Evolutionary conservation across 2,797 vertebrate genomes (phyloP).

Genomic region (Xenops minutus): DNA sequence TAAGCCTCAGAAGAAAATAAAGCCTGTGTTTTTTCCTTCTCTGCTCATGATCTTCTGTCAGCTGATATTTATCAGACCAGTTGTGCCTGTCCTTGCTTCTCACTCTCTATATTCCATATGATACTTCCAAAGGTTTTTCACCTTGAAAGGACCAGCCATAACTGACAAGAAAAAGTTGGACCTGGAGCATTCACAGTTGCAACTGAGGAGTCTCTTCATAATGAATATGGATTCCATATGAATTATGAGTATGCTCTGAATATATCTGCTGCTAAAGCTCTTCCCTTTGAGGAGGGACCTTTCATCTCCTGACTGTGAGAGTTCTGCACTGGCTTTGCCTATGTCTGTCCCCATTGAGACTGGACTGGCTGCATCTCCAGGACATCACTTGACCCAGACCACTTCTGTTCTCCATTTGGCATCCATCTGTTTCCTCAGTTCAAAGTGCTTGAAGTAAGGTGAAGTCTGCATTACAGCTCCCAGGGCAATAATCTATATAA

Average conservation of each 20-base stretch:
- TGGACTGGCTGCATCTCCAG: neutral
- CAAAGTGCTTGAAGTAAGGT: conserved; percentile 46
- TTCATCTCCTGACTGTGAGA: neutral
- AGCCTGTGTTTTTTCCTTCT: neutral
- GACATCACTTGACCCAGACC: neutral
- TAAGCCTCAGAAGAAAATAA: neutral
- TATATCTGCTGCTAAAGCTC: neutral
- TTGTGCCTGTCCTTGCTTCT: accelerated
- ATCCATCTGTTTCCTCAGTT: conserved; percentile 57
- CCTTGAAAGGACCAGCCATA: neutral
- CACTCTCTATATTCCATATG: neutral
- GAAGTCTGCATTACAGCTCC: conserved; percentile 17
- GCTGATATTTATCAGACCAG: neutral
- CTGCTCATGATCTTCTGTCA: neutral
- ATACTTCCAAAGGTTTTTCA: neutral
- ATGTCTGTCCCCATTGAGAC: neutral
- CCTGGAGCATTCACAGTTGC: neutral
- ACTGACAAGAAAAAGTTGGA: neutral
- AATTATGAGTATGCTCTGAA: neutral
- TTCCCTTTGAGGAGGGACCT: neutral
- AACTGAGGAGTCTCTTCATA: neutral
- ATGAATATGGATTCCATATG: neutral
- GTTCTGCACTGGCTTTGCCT: neutral
- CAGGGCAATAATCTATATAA: neutral
- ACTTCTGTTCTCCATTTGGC: conserved; percentile 19